These are phyloP conservation scores for Ivindomyrus marchei DNA, from an alignment of 2,113 vertebrate species.

Conservation along the genomic window DNA sequence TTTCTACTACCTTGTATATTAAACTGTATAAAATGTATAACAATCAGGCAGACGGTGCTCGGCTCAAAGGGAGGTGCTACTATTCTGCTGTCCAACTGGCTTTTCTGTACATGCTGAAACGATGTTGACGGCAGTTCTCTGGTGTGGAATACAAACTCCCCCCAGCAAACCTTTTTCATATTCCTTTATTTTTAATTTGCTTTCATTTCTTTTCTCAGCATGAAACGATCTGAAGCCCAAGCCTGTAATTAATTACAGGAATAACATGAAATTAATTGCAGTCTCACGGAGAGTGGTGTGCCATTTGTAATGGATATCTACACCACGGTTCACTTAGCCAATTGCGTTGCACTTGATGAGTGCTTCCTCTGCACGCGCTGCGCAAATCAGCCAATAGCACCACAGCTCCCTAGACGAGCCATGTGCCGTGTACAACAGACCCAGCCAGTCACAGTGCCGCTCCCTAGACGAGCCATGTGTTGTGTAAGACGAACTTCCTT, in stretches of 20 bases:
- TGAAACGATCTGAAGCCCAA: neutral
- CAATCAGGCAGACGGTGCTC: neutral
- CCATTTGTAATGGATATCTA: neutral
- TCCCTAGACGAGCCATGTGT: neutral
- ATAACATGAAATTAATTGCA: neutral
- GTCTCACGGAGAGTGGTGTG: neutral
- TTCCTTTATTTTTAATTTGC: slow-evolving; percentile 3
- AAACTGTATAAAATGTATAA: neutral
- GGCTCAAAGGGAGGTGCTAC: neutral
- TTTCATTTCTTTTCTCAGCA: slow-evolving; percentile 9
- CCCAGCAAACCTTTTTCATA: neutral
- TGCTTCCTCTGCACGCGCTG: neutral
- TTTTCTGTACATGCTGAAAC: neutral
- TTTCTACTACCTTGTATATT: neutral
- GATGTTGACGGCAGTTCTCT: neutral
- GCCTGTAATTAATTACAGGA: neutral
- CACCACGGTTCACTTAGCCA: neutral
- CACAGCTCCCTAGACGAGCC: neutral
- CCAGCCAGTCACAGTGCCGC: neutral
- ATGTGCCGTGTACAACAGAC: neutral
- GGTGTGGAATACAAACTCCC: neutral
- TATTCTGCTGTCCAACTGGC: neutral
- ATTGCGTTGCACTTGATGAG: neutral
- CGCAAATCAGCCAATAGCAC: neutral
- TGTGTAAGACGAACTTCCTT: too few relatives aligned